Conservation (phyloP, 2,797 vertebrate genomes). For the Otolemur crassicaudatus region DNA sequence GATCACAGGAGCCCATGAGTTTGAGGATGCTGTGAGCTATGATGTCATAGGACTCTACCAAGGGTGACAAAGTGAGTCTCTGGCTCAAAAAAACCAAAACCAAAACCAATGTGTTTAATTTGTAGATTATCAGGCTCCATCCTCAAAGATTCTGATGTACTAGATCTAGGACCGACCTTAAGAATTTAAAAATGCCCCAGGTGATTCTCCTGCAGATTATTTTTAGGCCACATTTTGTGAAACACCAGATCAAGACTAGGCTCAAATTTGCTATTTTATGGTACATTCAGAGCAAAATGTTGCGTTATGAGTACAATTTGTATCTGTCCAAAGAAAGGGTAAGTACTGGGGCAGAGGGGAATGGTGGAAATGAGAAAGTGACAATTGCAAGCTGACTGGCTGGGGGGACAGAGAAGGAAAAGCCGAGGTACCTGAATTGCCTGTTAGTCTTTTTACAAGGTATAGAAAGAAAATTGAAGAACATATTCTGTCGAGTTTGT, state of each 20-base stretch:
- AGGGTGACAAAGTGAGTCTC: too few species aligned
- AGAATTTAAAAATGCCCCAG: background rate
- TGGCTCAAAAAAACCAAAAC: too few species aligned
- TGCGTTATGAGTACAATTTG: background rate
- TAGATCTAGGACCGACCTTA: background rate
- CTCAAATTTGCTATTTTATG: background rate
- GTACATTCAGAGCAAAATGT: slow-evolving; percentile 27
- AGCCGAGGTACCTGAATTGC: background rate
- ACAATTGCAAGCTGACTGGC: background rate
- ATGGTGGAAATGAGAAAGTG: background rate
- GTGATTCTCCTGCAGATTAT: slow-evolving; percentile 11
- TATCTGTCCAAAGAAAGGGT: background rate
- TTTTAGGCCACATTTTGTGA: background rate
- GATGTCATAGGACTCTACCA: too few species aligned
- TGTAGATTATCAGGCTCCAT: background rate
- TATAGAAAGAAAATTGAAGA: slow-evolving; percentile 44
- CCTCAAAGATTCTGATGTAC: background rate
- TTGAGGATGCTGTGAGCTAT: too few species aligned
- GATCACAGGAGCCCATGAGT: too few species aligned
- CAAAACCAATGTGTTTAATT: background rate
- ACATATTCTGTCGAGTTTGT: background rate
- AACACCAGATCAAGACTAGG: background rate
- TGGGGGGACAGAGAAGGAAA: slow-evolving; percentile 10
- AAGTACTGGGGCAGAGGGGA: background rate
- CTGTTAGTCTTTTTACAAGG: slow-evolving; percentile 24